phyloP scores from a whole-genome alignment of 1,140 invertebrate genomes.

The Saxidomus purpurata region DNA sequence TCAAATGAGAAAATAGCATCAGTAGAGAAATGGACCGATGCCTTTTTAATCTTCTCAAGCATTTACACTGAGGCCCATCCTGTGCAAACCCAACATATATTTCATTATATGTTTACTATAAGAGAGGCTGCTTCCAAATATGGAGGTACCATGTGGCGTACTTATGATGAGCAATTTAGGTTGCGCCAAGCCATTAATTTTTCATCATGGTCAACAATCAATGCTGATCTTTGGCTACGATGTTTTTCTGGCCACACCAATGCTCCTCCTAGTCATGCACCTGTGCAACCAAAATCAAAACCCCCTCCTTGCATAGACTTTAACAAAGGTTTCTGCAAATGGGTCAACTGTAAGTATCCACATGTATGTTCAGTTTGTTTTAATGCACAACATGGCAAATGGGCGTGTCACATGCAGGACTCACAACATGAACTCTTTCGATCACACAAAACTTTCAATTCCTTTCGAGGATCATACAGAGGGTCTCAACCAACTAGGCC shows the following conservation, averaged over 20 bases:
- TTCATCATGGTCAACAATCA: neutral
- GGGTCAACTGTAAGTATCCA: neutral
- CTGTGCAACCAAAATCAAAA: neutral
- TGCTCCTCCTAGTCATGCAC: neutral
- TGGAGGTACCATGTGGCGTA: neutral
- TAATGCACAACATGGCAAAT: neutral
- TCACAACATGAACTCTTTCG: neutral
- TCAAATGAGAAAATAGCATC: neutral
- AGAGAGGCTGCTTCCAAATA: too few relatives aligned
- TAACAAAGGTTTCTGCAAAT: neutral
- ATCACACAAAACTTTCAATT: neutral
- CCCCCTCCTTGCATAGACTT: neutral
- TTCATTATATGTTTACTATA: constrained; percentile 41
- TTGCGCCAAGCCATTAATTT: neutral
- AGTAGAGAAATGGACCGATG: constrained; percentile 4
- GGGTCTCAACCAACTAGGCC: too few relatives aligned
- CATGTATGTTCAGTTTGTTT: neutral
- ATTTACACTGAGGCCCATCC: neutral
- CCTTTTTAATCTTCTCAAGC: constrained; percentile 37
- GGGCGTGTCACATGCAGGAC: neutral
- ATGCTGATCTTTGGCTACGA: constrained; percentile 22
- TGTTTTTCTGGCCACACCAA: neutral
- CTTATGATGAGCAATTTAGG: constrained; percentile 35
- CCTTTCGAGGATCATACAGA: too few relatives aligned
- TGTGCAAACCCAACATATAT: constrained; percentile 3